Conservation (phyloP, 2,888 invertebrate species). For the Oscheius sp. region DNA sequence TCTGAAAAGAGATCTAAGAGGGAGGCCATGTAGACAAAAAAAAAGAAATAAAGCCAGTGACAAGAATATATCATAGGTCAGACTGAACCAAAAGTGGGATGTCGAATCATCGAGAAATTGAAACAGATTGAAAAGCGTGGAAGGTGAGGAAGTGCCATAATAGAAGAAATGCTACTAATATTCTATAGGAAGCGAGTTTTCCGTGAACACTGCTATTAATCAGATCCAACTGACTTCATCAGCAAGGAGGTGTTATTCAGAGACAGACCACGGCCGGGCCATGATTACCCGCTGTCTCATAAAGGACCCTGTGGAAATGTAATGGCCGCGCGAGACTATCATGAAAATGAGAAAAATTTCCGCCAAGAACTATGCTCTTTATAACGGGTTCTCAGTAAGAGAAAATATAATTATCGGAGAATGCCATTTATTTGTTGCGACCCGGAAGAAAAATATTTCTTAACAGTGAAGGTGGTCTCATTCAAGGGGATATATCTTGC, state of each 20-base stretch:
- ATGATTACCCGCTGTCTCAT: too few species aligned
- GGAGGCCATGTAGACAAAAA: neutral
- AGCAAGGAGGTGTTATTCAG: too few species aligned
- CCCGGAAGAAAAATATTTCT: neutral
- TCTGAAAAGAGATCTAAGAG: neutral
- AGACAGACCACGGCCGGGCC: too few species aligned
- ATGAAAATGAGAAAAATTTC: neutral
- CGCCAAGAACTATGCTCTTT: slow-evolving; percentile 13
- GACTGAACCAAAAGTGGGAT: neutral
- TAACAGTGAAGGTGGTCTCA: neutral
- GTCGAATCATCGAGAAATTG: too few species aligned
- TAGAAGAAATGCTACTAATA: too few species aligned
- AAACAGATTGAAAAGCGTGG: too few species aligned
- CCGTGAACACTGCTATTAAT: too few species aligned
- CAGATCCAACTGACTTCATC: too few species aligned
- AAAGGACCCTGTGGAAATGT: neutral
- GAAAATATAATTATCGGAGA: neutral
- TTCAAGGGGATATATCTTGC: neutral
- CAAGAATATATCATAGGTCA: neutral
- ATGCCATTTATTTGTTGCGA: neutral
- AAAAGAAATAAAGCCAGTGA: neutral
- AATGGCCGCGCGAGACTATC: neutral
- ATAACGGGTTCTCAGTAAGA: neutral
- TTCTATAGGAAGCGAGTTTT: too few species aligned
- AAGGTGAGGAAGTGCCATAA: too few species aligned